Percentiles rank a stretch among this genome's conserved stretches.
Evolutionary conservation across 2,888 invertebrate genomes (phyloP).

Genomic region (Apoderus coryli): DNA sequence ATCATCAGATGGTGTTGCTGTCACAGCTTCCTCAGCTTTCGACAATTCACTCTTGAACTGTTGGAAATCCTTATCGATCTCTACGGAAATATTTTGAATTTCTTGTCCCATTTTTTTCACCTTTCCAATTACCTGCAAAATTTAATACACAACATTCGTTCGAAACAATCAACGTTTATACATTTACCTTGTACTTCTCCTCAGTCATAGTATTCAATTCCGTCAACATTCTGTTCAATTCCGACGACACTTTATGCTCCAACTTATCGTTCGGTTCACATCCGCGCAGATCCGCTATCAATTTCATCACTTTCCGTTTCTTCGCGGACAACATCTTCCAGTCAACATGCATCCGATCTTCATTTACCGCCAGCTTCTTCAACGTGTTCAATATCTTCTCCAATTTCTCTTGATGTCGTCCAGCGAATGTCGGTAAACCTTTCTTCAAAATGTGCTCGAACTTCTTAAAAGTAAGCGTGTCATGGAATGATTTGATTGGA

Average conservation of each 20-base stretch:
- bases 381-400: conserved; percentile 22
- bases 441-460: conserved; percentile 18
- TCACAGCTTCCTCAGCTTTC: conserved; percentile 9
- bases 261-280: conserved; percentile 16
- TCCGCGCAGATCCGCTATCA: conserved; percentile 17
- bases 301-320: conserved; percentile 23
- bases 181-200: conserved; percentile 22
- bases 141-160: background rate
- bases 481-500: conserved; percentile 13
- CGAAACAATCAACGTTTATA: too few species aligned
- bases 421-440: conserved; percentile 17
- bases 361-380: conserved; percentile 20
- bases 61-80: conserved; percentile 19
- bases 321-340: conserved; percentile 22
- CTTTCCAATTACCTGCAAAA: conserved; percentile 15
- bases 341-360: conserved; percentile 22
- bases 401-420: conserved; percentile 19
- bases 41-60: conserved; percentile 12
- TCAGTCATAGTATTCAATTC: conserved; percentile 22
- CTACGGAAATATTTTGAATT: conserved; percentile 20
- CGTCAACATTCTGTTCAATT: conserved; percentile 19
- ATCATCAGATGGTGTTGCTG: too few species aligned
- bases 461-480: conserved; percentile 17
- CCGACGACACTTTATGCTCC: conserved; percentile 19
- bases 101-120: conserved; percentile 21